Evolutionary conservation across 2,888 invertebrate genomes (phyloP), one percentile per base, ranked within the genome.

Genomic region (Eurois occulta): DNA sequence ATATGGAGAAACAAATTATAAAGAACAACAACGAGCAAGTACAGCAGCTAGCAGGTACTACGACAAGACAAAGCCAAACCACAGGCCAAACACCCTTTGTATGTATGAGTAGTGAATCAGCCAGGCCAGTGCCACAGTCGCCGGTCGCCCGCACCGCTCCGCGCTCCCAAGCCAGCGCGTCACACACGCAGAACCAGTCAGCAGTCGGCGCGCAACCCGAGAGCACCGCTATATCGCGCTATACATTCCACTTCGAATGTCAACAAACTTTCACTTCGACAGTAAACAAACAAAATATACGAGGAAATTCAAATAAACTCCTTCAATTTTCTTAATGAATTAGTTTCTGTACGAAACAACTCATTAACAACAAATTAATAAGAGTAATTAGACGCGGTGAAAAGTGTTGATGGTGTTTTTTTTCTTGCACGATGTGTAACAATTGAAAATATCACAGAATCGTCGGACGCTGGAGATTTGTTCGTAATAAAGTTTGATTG

Each of bases 231-330:
- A 46, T 35, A 46, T 16, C 65, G 78, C 68, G 76, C 41, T 72
- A 65, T 68, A 24, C 55, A 75, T 48, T 80, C 52, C 16, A 72
- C 24, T 64, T 75, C 78, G 67, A 79, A 67, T 85, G 81, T 72
- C 85, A 87, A 88, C 88, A 88, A 87, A 88, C 87, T 88, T 88
- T 88, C 87, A 88, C 88, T 71, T 84, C 74, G 67, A 66, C 68
- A 71, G 68, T 81, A 86, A 81, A 87, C 78, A 87, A 86, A 88
- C 80, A 72, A 80, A 73, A 66, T 67, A 46, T n/a, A 52, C 64
- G 24, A 75, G 46, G 46, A 67, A 65, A 73, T 74, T 52, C 21
- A 60, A 21, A 69, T 70, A 60, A 48, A 75, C 68, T 64, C 48
- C 55, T 64, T 60, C 11, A 62, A 21, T 80, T 77, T 80, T 55